Evolutionary conservation across 2,797 vertebrate genomes (phyloP), one percentile per base, ranked within the genome.

Genomic region (Leptodactylus fallax): DNA sequence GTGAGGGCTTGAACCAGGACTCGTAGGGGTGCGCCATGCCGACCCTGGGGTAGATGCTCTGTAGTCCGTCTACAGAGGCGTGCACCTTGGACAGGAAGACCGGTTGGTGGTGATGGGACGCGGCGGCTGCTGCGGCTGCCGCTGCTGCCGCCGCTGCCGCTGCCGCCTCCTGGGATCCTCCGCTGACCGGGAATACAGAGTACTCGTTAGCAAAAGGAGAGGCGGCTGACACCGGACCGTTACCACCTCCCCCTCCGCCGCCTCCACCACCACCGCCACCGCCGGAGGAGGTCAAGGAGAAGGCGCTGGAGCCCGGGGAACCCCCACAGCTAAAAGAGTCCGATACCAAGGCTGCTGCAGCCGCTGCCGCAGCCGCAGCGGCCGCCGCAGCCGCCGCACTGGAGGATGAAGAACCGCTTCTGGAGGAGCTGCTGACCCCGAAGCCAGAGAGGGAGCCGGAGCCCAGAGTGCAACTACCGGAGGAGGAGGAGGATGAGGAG

Each of bases 1-100:
- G 98, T 81, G 98, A 97, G 61, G 98, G 98, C 87, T 98, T 99
- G 95, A 99, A 98, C 98, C 98, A 99, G 87, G 98, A 97, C 86
- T 99, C 98, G 91, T 99, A 99, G 0, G 97, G 97, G 90, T 98
- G 98, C 91, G 97, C 97, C 88, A 99, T 97, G 90, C 97, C 98
- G 95, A 99, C 97, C 91, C 98, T 95, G 58, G 97, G 97, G 90
- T 99, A 99, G 91, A 99, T 98, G 92, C 97, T 96, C 93, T 99
- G 98, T 92, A 99, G 93, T 85, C 97, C 95, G 95, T 99, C 98
- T 95, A 99, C 97, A 53, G 97, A 97, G 58, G 97, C 96, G 94
- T 98, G 98, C 92, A 99, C 97, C 93, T 99, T 99, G 86, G 98
- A 99, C 94, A 99, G 96, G 95, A 98, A 99, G 71, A 98, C 97